Percentiles rank a stretch among this genome's conserved stretches.
phyloP scores from a whole-genome alignment of 2,797 vertebrate species.

The Sorex maritimensis region DNA sequence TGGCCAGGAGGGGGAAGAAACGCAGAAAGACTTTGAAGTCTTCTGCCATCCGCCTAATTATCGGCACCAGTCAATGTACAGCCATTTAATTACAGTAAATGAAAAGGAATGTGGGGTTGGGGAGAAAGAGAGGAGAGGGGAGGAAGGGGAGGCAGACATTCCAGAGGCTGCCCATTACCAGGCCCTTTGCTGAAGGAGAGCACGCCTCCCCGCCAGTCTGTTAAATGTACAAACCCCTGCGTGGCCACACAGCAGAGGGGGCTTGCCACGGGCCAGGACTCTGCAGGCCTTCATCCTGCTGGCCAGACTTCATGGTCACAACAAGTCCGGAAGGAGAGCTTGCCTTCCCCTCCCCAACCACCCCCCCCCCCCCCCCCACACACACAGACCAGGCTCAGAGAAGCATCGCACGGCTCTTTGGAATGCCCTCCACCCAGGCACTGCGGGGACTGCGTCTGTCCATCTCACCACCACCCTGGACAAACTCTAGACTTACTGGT shows the following conservation, averaged over 20 bases:
- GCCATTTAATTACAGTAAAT: conserved; percentile 74
- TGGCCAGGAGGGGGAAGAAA: conserved; percentile 61
- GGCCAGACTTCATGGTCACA: background rate
- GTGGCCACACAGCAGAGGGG: background rate
- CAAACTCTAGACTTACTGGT: background rate
- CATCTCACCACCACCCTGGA: background rate
- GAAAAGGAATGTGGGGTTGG: conserved; percentile 68
- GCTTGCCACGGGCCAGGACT: background rate
- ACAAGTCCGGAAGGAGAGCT: background rate
- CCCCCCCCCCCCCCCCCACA: too few species aligned
- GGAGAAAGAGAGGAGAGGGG: conserved; percentile 73
- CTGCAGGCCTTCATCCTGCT: background rate
- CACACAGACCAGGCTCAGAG: too few species aligned
- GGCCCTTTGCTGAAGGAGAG: conserved; percentile 11
- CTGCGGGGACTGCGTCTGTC: too few species aligned
- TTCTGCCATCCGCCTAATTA: conserved; percentile 67
- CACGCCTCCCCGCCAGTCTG: background rate
- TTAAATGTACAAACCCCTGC: background rate
- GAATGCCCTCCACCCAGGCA: too few species aligned
- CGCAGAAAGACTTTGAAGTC: conserved; percentile 82
- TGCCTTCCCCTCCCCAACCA: too few species aligned
- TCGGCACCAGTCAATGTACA: conserved; percentile 64
- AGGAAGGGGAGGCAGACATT: conserved; percentile 72
- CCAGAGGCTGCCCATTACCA: background rate
- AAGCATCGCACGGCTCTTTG: too few species aligned